Conservation (phyloP, 2,113 vertebrate species). For the Bufo gargarizans region DNA sequence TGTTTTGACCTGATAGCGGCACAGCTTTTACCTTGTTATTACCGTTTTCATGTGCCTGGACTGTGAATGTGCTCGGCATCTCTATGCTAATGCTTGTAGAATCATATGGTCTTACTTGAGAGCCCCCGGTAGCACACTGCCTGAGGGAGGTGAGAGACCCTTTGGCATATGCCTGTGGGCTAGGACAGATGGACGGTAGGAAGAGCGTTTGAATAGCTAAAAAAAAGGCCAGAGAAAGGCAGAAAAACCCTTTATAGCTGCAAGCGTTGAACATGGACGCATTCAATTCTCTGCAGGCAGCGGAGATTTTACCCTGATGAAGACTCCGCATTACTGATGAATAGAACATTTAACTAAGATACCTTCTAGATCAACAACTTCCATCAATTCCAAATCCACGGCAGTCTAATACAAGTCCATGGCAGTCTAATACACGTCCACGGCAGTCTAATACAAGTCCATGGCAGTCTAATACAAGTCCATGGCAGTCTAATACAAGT, state of each 20-base stretch:
- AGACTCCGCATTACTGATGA: not conserved
- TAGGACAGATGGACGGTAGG: slow-evolving; percentile 50
- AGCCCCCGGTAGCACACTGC: slow-evolving; percentile 29
- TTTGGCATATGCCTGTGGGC: slow-evolving; percentile 54
- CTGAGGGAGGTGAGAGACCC: slow-evolving; percentile 50
- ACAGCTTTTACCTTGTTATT: not conserved
- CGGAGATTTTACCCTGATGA: not conserved
- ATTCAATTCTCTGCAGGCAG: not conserved
- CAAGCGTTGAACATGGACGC: not conserved
- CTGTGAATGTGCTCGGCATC: slow-evolving; percentile 2
- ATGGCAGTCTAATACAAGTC: no score
- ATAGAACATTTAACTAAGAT: not conserved
- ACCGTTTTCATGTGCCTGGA: not conserved
- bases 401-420: not conserved
- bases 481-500: no score
- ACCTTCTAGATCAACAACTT: not conserved
- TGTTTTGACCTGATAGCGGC: not conserved
- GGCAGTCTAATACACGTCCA: no score
- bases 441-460: no score
- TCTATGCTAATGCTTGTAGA: slow-evolving; percentile 22
- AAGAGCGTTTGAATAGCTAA: slow-evolving; percentile 31
- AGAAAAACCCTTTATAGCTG: slow-evolving; percentile 30
- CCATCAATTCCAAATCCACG: not conserved
- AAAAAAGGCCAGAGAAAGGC: slow-evolving; percentile 3
- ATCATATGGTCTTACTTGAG: slow-evolving; percentile 47